phyloP scores from a whole-genome alignment of 2,888 invertebrate genomes.

The Listrodromus nycthemerus region DNA sequence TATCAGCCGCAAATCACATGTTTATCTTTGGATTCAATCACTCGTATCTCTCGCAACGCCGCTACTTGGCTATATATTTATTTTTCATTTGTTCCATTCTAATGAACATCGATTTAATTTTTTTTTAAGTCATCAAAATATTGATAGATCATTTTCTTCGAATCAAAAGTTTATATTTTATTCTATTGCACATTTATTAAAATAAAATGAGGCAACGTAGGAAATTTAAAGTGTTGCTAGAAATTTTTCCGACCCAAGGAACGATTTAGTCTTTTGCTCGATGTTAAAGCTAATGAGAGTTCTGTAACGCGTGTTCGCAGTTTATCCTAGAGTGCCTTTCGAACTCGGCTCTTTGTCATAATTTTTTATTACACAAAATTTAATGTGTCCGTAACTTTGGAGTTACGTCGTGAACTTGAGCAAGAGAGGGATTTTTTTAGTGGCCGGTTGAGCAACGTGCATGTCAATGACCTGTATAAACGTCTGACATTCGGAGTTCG shows the following conservation, averaged over 20 bases:
- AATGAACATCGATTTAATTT: too few relatives aligned
- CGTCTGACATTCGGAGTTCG: conserved; percentile 28
- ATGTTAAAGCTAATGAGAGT: not conserved
- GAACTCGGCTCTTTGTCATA: not conserved
- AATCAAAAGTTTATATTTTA: not conserved
- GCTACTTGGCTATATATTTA: too few relatives aligned
- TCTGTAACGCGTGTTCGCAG: not conserved
- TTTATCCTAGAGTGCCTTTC: not conserved
- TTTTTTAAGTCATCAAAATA: too few relatives aligned
- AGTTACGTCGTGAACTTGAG: not conserved
- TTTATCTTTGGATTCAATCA: too few relatives aligned
- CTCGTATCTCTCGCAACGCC: too few relatives aligned
- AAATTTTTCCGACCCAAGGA: not conserved
- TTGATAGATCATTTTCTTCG: not conserved
- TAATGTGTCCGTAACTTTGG: not conserved
- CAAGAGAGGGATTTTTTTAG: not conserved
- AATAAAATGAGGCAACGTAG: not conserved
- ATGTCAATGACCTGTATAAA: conserved; percentile 36
- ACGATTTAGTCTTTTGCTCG: not conserved
- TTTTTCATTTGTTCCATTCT: too few relatives aligned
- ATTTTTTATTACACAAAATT: not conserved
- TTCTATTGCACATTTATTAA: not conserved
- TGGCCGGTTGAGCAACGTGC: conserved; percentile 1
- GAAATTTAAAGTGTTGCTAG: not conserved
- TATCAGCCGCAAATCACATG: too few relatives aligned